A percentile compares a stretch with the other conserved stretches of the same genome.
Evolutionary conservation across 2,888 invertebrate species (phyloP).

Genomic region (Leptogaster cylindrica): DNA sequence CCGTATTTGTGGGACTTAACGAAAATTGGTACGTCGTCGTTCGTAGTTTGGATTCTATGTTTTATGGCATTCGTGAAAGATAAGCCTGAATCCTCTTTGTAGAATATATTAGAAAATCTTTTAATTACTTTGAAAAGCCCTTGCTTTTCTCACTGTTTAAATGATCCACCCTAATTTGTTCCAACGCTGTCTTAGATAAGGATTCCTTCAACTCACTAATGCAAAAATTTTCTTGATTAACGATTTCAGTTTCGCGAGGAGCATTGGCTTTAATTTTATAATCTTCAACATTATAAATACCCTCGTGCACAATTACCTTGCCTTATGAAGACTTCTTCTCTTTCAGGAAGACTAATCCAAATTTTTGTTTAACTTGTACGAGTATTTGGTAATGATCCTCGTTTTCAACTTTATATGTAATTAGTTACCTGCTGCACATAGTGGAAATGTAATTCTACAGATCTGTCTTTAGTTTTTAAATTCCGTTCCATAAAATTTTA

Average conservation of each 20-base stretch:
- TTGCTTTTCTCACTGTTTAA: constrained; percentile 16
- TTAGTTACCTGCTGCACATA: neutral
- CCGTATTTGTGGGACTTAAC: no score
- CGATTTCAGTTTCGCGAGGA: no score
- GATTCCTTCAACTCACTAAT: neutral
- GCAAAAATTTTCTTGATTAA: neutral
- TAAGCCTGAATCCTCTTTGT: no score
- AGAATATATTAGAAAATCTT: no score
- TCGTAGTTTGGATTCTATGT: constrained; percentile 10
- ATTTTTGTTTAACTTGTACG: constrained; percentile 15
- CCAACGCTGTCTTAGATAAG: neutral
- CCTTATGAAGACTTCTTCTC: neutral
- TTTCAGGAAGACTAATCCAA: neutral
- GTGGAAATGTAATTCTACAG: neutral
- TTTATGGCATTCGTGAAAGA: no score
- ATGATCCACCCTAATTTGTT: constrained; percentile 15
- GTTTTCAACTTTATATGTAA: neutral
- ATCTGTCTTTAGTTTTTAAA: neutral
- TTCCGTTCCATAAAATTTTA: neutral
- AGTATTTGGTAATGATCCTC: neutral
- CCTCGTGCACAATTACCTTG: constrained; percentile 3
- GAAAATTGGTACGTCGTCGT: constrained; percentile 25
- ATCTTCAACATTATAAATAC: constrained; percentile 19
- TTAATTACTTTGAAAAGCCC: no score
- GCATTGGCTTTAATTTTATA: neutral